These are phyloP conservation scores for Ophioderma brevispina DNA, from an alignment of 35 echinoderm and acorn worm species.

Conservation along the genomic window DNA sequence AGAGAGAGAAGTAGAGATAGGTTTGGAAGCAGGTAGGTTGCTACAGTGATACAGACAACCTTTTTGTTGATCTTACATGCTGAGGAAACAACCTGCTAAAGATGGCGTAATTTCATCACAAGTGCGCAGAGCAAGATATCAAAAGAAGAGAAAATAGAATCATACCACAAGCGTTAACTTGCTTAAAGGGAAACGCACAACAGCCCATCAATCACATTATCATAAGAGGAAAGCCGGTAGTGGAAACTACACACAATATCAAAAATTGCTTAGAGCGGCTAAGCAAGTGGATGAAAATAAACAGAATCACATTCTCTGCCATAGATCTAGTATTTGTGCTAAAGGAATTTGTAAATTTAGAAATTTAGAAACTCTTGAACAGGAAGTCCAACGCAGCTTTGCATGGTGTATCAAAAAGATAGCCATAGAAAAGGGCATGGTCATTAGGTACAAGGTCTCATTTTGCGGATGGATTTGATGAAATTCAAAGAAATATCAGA, in stretches of 20 bases:
- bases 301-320: not conserved
- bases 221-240: not conserved
- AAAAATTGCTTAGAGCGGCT: slow-evolving; percentile 5
- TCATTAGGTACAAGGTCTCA: not conserved
- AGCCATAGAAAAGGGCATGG: not conserved
- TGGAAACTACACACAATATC: slow-evolving; percentile 6
- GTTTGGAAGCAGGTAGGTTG: too few species aligned
- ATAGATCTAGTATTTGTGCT: slow-evolving; percentile 5
- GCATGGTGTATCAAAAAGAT: not conserved
- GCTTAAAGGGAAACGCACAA: not conserved
- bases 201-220: slow-evolving; percentile 1
- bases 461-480: slow-evolving; percentile 24
- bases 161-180: slow-evolving; percentile 11
- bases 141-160: not conserved
- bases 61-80: not conserved
- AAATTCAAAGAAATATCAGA: not conserved
- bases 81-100: not conserved
- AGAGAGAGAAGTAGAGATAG: not conserved
- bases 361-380: not conserved
- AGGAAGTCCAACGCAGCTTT: not conserved
- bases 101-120: too few species aligned
- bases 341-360: not conserved
- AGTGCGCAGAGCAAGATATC: too few species aligned
- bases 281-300: not conserved
- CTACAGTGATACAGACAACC: not conserved